Base-by-base conservation (phyloP, 2,888 invertebrate species). In the Conistra vaccinii region DNA sequence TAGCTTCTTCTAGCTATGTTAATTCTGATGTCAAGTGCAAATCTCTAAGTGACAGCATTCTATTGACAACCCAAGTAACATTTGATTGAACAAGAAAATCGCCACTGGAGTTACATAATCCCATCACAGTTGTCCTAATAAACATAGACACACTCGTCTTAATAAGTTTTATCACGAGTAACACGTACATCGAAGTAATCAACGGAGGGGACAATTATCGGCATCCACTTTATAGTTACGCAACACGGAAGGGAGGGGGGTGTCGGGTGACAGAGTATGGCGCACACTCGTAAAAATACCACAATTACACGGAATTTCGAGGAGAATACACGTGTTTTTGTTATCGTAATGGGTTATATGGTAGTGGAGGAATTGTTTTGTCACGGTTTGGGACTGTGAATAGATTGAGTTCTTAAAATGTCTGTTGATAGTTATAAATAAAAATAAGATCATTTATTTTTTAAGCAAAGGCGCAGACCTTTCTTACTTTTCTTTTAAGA, bases 271-370 rank as follows among this genome's bases (percentile, higher is more conserved):
- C 74, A 73, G 35, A 78, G 70, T 70, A 65, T 57, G 60, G 57
- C 75, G 75, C 73, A 61, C 55, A 83, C 69, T 87, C 76, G 74
- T 89, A 85, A 84, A 87, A 87, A 85, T 83, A 84, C 83, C 80
- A 72, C 84, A 89, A 89, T 89, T 85, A 88, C 70, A 77, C 69
- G 76, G 72, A 86, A 81, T 81, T 71, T 48, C 20, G 66, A 77
- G 55, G 58, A 68, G 57, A 51, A 71, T 81, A 85, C 83, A 88
- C 83, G 75, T 86, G 85, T 84, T 73, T 83, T 76, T 76, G 77
- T 76, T 85, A 86, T 73, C 68, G 68, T 88, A 82, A 87, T 78
- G 76, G 72, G 23, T 39, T 63, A 60, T 32, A 70, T 60, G 17
- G 26, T 17, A 23, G 29, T 5, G 32, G 17, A 26, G 1, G 20